Evolutionary conservation across 1,140 invertebrate species (phyloP).

Genomic region (Drosophila bifasciata): DNA sequence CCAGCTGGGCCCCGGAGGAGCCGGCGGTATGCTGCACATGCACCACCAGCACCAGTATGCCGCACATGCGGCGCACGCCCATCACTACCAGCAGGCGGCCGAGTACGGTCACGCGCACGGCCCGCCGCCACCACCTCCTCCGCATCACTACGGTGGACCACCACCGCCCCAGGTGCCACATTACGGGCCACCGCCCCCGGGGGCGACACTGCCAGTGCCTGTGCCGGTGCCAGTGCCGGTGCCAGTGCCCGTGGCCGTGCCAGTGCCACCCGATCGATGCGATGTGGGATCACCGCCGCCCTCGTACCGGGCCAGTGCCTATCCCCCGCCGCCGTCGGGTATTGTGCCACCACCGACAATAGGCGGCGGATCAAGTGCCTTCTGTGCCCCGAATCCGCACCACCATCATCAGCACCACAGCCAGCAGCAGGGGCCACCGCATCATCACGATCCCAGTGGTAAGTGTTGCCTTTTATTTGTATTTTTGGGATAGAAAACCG

Average conservation of each 20-base stretch:
- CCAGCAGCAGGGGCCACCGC: conserved; percentile 52
- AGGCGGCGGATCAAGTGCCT: conserved; percentile 74
- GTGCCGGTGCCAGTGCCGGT: conserved; percentile 31
- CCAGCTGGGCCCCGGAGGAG: conserved; percentile 64
- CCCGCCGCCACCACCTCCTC: conserved; percentile 45
- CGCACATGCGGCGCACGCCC: conserved; percentile 54
- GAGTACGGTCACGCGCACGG: conserved; percentile 62
- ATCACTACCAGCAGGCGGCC: conserved; percentile 72
- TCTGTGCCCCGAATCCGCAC: conserved; percentile 76
- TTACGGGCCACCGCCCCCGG: conserved; percentile 37
- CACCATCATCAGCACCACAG: conserved; percentile 75
- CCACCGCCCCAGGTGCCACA: conserved; percentile 19
- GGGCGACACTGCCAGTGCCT: conserved; percentile 34
- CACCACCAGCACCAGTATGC: conserved; percentile 73
- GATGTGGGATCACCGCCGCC: conserved; percentile 79
- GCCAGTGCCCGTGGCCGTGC: conserved; percentile 20
- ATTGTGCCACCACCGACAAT: conserved; percentile 57
- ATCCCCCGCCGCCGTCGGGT: conserved; percentile 53
- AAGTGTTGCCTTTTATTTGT: conserved; percentile 28
- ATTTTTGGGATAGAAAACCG: too few relatives aligned
- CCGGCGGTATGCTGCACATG: conserved; percentile 58
- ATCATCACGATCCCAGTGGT: conserved; percentile 81
- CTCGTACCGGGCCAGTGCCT: conserved; percentile 72
- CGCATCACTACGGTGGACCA: conserved; percentile 61
- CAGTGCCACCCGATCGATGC: conserved; percentile 66